A percentile compares a stretch with the other conserved stretches of the same genome.
Evolutionary conservation across 2,888 invertebrate species (phyloP).

Genomic region (Sphaerophoria rueppellii): DNA sequence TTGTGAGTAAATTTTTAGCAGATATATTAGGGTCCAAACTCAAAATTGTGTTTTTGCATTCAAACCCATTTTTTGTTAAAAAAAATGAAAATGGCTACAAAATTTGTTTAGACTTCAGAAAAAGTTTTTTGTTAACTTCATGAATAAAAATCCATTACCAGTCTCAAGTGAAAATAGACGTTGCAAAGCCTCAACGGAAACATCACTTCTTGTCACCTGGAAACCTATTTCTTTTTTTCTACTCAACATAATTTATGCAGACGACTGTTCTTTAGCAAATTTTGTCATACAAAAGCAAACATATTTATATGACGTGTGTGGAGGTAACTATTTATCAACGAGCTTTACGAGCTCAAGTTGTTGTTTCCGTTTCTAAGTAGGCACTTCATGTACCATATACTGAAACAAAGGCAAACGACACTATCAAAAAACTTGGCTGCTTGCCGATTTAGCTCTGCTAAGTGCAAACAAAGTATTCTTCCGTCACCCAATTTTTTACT

Average conservation of each 20-base stretch:
- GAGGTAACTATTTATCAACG: neutral
- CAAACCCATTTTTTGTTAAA: too few species aligned
- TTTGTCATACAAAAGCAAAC: neutral
- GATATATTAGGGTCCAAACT: too few species aligned
- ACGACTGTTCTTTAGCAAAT: slow-evolving; percentile 33
- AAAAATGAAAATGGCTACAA: too few species aligned
- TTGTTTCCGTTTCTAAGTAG: slow-evolving; percentile 1
- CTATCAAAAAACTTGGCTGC: slow-evolving; percentile 61
- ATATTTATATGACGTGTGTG: neutral
- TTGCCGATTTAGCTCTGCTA: slow-evolving; percentile 57
- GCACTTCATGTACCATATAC: slow-evolving; percentile 24
- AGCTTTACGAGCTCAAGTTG: neutral
- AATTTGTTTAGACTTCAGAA: too few species aligned
- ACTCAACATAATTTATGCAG: slow-evolving; percentile 10
- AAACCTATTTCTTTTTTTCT: slow-evolving; percentile 51
- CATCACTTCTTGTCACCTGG: slow-evolving; percentile 50
- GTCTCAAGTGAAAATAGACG: slow-evolving; percentile 2
- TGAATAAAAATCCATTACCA: slow-evolving; percentile 52
- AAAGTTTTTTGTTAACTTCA: too few species aligned
- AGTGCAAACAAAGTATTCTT: slow-evolving; percentile 67
- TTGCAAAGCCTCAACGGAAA: slow-evolving; percentile 11
- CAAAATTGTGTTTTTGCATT: too few species aligned
- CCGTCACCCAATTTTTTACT: slow-evolving; percentile 59
- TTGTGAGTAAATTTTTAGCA: too few species aligned
- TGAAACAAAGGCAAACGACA: slow-evolving; percentile 38